Conservation (phyloP, 2,113 vertebrate species). For the rabbit (Oryctolagus cuniculus) region mOryCun1.1 NC_091448.1:9461001-9461500, state of each 20-base stretch:
- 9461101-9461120: background rate
- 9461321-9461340: conserved; percentile 35
- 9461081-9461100: background rate
- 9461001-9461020: background rate
- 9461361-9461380: background rate
- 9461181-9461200: conserved; percentile 62
- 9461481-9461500: background rate
- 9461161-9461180: conserved; percentile 72
- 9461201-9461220: conserved; percentile 35
- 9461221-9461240: conserved; percentile 59
- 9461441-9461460: background rate
- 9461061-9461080: background rate
- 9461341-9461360: background rate
- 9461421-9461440: background rate
- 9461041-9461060: background rate
- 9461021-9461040: accelerated
- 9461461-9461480: background rate
- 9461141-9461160: conserved; percentile 13
- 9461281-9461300: conserved; percentile 57
- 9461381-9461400: background rate
- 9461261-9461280: background rate
- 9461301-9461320: conserved; percentile 39
- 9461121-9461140: background rate
- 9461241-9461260: conserved; percentile 69
- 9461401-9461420: background rate